phyloP scores from a whole-genome alignment of 2,888 invertebrate genomes.

The Clepsis dumicolana region DNA sequence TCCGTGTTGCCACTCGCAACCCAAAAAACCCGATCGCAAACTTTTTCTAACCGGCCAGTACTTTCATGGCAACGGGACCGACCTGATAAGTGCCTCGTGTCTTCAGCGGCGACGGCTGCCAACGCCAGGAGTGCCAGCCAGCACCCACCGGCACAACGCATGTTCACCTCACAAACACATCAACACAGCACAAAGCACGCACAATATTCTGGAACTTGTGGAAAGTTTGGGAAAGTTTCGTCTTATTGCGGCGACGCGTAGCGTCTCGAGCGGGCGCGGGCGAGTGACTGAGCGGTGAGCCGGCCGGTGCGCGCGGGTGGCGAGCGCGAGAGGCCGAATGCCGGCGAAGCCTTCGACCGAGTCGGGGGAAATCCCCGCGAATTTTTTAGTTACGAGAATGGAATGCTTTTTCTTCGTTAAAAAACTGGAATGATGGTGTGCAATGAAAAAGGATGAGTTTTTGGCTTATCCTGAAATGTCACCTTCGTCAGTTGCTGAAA shows the following conservation, averaged over 20 bases:
- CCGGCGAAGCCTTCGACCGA: slow-evolving; percentile 25
- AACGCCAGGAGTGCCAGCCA: slow-evolving; percentile 71
- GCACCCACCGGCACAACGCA: slow-evolving; percentile 81
- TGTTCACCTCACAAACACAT: slow-evolving; percentile 78
- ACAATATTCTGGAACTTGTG: slow-evolving; percentile 49
- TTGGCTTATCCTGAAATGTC: too few relatives aligned
- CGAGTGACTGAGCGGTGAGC: slow-evolving; percentile 64
- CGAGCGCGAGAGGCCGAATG: slow-evolving; percentile 55
- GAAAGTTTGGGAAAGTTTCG: slow-evolving; percentile 76
- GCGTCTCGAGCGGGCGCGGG: slow-evolving; percentile 56
- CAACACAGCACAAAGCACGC: slow-evolving; percentile 65
- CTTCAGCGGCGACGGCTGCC: slow-evolving; percentile 71
- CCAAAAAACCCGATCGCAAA: slow-evolving; percentile 22
- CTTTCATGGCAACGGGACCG: slow-evolving; percentile 48
- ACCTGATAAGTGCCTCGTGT: slow-evolving; percentile 82
- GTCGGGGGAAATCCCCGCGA: slow-evolving; percentile 23
- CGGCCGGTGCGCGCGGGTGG: slow-evolving; percentile 61
- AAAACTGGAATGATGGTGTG: too few relatives aligned
- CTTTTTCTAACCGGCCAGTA: slow-evolving; percentile 32
- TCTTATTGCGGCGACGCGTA: slow-evolving; percentile 60
- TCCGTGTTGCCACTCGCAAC: slow-evolving; percentile 8
- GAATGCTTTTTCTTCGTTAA: too few relatives aligned
- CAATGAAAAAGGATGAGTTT: too few relatives aligned
- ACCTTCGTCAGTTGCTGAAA: too few relatives aligned
- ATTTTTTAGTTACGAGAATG: too few relatives aligned